Base-by-base conservation (phyloP, 2,888 invertebrate species). In the Hetaerina titia region DNA sequence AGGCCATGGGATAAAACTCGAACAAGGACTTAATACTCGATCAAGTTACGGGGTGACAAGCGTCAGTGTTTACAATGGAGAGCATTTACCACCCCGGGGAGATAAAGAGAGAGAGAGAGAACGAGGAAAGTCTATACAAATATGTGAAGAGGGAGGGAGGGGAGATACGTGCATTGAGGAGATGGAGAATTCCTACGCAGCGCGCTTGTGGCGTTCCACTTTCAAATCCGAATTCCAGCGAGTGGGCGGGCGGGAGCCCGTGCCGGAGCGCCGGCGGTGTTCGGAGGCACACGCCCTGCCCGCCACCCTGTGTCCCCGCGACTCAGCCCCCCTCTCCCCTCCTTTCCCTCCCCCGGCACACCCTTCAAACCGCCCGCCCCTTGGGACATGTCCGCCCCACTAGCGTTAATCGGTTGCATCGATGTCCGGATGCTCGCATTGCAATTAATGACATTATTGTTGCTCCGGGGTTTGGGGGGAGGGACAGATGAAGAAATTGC, bases 171-270 rank as follows among this genome's bases (percentile, higher is more conserved):
- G 60, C 60, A 45, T 45, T 60, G 60, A 17, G 13, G 31, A 81
- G 31, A 81, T 31, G 81, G 81, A 81, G 81, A 81, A 81, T 81
- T 81, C 81, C 81, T 81, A 31, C 81, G 81, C 81, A 25, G 25
- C 11, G 31, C 81, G n/a, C 31, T 81, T 13, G 5, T 69, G 69
- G n/a, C 69, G 69, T 81, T 31, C 81, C 31, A 81, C 81, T 81
- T 81, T 81, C 81, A 81, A 81, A 81, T 81, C 81, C 81, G 81
- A 81, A 81, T 81, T 81, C 81, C 81, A 13, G 9, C 25, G 81
- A 81, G 81, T 81, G 81, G 81, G 81, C 81, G 74, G 69, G 69
- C 5, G 69, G 19, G 25, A 31, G 81, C 31, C 25, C 81, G 74
- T 19, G 69, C 5, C n/a, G 19, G 25, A 31, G 81, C 31, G 81